Base-by-base conservation (phyloP, 2,113 vertebrate genomes). In the Otis tarda region DNA sequence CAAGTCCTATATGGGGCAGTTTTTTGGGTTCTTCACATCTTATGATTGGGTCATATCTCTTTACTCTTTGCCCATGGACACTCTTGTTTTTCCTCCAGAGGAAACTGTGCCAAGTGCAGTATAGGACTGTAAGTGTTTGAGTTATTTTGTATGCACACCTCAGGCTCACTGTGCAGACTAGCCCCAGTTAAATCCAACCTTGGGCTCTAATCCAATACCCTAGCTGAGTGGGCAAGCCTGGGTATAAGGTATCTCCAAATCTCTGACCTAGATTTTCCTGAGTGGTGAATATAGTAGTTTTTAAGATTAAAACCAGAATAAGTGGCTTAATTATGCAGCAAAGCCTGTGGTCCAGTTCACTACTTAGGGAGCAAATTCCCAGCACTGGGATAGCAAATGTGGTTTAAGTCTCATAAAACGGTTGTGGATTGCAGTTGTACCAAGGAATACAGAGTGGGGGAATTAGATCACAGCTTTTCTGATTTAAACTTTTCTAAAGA, bases 191-290 rank as follows among this genome's bases (percentile, higher is more conserved):
- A 92, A 83, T 59, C 55, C 61, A 83, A 2, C 9, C 59, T 41
- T 7, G 56, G 55, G n/a, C 55, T 90, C 53, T 69, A 45, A 61
- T 83, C 50, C 68, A 80, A 50, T 73, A 41, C 22, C 12, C 17
- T 19, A 53, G 61, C 33, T 60, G 47, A 83, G 64, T 7, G 47
- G 60, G 43, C 60, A 81, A 59, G 55, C 37, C 37, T 68, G 31
- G 5, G 39, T 79, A 4, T 47, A 28, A 31, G 8, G 19, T 55
- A 60, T 52, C 43, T 78, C 39, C 73, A 91, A 30, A 91, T 52
- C 35, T 68, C 80, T 75, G 83, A 91, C 89, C 89, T 82, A 90
- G 61, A 71, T 91, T 93, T 79, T 91, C 79, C 65, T 41, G 75
- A 74, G 69, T 47, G 35, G 30, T 56, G 53, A 92, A 33, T 74